phyloP scores from a whole-genome alignment of 2,797 vertebrate genomes.

The Halcyon smyrnensis region DNA sequence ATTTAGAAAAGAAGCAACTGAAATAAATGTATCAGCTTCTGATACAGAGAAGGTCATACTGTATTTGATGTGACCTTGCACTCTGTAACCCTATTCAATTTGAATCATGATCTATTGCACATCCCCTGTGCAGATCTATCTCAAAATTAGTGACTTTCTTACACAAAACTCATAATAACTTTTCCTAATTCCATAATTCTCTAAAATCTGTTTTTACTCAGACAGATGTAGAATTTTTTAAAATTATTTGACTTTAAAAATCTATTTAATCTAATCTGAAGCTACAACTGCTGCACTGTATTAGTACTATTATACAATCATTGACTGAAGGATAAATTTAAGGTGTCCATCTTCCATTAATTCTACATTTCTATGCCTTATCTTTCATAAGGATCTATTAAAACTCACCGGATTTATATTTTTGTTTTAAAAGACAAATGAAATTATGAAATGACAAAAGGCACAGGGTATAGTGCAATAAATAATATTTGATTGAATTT shows the following conservation, averaged over 20 bases:
- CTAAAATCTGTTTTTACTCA: neutral
- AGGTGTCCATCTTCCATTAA: neutral
- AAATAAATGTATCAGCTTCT: neutral
- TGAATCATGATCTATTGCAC: neutral
- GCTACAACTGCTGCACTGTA: neutral
- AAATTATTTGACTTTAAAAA: neutral
- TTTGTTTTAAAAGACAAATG: neutral
- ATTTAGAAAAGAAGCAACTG: neutral
- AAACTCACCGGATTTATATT: neutral
- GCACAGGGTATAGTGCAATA: fast-evolving
- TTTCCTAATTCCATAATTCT: neutral
- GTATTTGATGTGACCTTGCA: neutral
- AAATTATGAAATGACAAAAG: neutral
- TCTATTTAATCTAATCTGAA: neutral
- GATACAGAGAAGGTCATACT: neutral
- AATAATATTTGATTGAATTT: neutral
- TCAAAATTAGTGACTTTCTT: neutral
- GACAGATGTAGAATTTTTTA: neutral
- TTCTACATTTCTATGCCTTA: neutral
- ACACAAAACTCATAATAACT: neutral
- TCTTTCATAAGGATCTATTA: neutral
- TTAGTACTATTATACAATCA: neutral
- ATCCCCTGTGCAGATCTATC: neutral
- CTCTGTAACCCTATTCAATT: neutral
- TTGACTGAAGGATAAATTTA: neutral